Evolutionary conservation across 1,140 invertebrate genomes (phyloP).

Genomic region (Apis mellifera): DNA sequence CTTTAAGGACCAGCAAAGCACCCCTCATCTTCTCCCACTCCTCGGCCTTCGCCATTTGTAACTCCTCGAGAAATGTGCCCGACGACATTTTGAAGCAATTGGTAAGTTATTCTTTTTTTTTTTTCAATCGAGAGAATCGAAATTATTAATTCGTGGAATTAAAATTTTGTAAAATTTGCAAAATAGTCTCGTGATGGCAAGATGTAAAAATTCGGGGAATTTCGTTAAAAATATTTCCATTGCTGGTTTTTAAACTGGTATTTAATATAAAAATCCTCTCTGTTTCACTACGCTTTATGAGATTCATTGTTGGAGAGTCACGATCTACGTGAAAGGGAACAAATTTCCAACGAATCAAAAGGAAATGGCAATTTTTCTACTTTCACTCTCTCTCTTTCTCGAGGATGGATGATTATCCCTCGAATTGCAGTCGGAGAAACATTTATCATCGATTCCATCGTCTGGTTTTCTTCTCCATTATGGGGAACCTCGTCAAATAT

Average conservation of each 20-base stretch:
- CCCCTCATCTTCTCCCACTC: constrained; percentile 96
- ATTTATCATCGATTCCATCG: constrained; percentile 68
- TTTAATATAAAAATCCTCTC: neutral
- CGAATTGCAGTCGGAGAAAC: constrained; percentile 62
- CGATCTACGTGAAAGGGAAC: neutral
- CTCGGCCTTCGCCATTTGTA: constrained; percentile 91
- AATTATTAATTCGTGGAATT: no score
- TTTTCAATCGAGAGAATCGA: neutral
- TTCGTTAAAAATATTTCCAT: neutral
- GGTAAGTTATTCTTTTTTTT: constrained; percentile 78
- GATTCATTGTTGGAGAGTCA: neutral
- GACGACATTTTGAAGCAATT: constrained; percentile 90
- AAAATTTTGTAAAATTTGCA: no score
- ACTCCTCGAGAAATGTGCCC: constrained; percentile 92
- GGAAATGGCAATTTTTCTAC: neutral
- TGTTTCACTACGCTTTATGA: neutral
- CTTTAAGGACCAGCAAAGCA: constrained; percentile 87
- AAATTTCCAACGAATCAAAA: neutral
- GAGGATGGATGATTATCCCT: constrained; percentile 65
- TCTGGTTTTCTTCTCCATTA: constrained; percentile 65
- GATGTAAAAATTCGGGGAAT: no score
- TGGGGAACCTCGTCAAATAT: no score
- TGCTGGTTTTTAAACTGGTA: neutral
- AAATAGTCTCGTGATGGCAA: no score
- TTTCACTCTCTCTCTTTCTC: constrained; percentile 19